These are phyloP conservation scores for Morphnarchus princeps DNA, from an alignment of 2,113 vertebrate species.

Conservation along the genomic window DNA sequence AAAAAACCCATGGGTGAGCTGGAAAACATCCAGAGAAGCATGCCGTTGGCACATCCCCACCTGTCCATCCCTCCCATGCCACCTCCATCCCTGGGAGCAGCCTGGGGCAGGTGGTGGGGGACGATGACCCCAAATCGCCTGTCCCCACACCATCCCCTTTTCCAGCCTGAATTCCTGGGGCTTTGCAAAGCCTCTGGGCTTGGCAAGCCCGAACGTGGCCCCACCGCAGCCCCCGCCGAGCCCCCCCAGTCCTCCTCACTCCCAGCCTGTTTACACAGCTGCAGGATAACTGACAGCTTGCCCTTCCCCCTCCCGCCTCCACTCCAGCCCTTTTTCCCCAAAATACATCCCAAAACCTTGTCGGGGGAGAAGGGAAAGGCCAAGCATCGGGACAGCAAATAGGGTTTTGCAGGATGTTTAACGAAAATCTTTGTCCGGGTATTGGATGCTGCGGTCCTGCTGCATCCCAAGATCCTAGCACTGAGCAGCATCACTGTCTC, in stretches of 20 bases:
- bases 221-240: background rate
- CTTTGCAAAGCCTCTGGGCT: background rate
- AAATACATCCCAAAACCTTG: background rate
- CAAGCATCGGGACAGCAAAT: background rate
- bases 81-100: background rate
- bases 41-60: background rate
- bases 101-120: background rate
- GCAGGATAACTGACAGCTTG: background rate
- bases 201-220: background rate
- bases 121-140: rapidly evolving
- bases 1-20: background rate
- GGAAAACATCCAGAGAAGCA: background rate
- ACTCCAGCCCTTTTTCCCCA: background rate
- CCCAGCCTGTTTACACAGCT: background rate
- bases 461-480: background rate
- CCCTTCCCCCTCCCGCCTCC: background rate
- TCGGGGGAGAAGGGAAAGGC: background rate
- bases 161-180: background rate
- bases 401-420: background rate
- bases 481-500: rapidly evolving
- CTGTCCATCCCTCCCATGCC: background rate
- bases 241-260: background rate
- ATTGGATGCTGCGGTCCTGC: background rate
- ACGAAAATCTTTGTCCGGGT: background rate
- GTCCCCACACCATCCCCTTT: background rate